phyloP scores from a whole-genome alignment of 2,113 vertebrate species.

The Paratilapia polleni region DNA sequence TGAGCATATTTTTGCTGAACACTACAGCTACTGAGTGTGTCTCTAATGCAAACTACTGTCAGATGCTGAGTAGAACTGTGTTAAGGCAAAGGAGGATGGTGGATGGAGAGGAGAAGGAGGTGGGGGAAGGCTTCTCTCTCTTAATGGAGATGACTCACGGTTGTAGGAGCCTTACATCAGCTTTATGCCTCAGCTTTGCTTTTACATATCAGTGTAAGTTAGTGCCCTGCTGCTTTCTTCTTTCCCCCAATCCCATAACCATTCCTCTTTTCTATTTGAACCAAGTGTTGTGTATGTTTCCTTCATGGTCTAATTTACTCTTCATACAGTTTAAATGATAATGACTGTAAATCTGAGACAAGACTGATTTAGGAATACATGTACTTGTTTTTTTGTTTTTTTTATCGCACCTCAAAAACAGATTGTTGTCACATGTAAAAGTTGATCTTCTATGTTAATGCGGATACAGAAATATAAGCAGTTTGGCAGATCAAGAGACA shows the following conservation, averaged over 20 bases:
- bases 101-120: background rate
- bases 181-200: slow-evolving; percentile 14
- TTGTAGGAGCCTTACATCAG: slow-evolving; percentile 43
- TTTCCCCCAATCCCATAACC: background rate
- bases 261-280: background rate
- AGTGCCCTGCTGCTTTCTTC: background rate
- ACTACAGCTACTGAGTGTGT: background rate
- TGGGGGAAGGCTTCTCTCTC: background rate
- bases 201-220: slow-evolving; percentile 19
- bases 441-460: background rate
- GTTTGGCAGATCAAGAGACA: background rate
- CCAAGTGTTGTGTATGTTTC: background rate
- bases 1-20: background rate
- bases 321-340: background rate
- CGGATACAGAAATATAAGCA: background rate
- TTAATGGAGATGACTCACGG: slow-evolving; percentile 59
- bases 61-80: background rate
- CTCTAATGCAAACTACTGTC: background rate
- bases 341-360: background rate
- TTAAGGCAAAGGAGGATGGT: background rate
- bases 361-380: background rate
- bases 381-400: too few species aligned
- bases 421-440: background rate
- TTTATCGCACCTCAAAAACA: background rate
- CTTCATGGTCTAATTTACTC: background rate